Conservation (phyloP, 1,140 invertebrate genomes). For the Formica exsecta region DNA sequence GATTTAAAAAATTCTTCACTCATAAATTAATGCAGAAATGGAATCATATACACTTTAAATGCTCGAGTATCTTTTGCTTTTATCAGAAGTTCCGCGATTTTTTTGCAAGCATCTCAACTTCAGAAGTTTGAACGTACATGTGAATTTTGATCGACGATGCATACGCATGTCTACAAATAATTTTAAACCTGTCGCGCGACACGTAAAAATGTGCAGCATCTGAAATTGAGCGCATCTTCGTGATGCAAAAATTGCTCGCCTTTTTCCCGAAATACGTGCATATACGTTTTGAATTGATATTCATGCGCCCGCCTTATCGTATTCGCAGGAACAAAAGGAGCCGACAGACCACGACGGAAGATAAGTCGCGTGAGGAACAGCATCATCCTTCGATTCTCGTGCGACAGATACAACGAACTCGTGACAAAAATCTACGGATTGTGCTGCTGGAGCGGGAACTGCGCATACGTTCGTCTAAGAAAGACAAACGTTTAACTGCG, state of each 20-base stretch:
- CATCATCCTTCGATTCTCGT: constrained; percentile 52
- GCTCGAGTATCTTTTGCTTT: not conserved
- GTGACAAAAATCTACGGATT: constrained; percentile 66
- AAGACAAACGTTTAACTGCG: not conserved
- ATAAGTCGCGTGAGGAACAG: constrained; percentile 8
- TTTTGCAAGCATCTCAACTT: constrained; percentile 10
- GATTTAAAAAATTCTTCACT: not conserved
- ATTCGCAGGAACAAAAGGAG: constrained; percentile 13
- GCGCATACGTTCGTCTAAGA: constrained; percentile 22
- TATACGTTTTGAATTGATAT: constrained; percentile 43
- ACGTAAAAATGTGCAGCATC: constrained; percentile 11
- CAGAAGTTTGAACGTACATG: not conserved
- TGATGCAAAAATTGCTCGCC: constrained; percentile 22
- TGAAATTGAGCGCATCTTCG: constrained; percentile 28
- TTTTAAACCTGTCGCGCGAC: not conserved
- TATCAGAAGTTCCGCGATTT: not conserved
- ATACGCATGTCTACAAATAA: constrained; percentile 18
- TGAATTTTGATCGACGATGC: not conserved
- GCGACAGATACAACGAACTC: constrained; percentile 63
- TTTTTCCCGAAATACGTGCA: constrained; percentile 29
- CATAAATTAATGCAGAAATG: not conserved
- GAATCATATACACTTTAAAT: not conserved
- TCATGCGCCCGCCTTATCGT: constrained; percentile 17
- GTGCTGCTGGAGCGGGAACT: constrained; percentile 64
- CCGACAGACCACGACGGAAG: not conserved